Evolutionary conservation across 2,888 invertebrate genomes (phyloP), one percentile per base, ranked within the genome.

Genomic region (Eupithecia abbreviata): DNA sequence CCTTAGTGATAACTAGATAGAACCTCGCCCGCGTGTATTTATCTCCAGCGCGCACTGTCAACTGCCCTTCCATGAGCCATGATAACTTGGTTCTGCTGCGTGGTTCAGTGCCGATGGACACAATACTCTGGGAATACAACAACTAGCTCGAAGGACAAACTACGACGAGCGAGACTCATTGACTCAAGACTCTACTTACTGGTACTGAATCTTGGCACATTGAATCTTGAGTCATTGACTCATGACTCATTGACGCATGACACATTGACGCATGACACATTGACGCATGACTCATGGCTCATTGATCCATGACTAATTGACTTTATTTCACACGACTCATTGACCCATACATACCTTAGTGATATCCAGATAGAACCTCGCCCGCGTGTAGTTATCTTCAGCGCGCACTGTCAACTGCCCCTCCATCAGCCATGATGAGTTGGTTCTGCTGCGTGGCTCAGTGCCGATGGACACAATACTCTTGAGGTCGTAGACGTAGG

Each of bases 361-460:
- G 10, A 90, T 87, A 15, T 90, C 89, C 75, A 95, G 67, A 4
- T 84, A 83, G 4, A 91, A 82, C 2, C 93, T 82, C 0, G 90
- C 90, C 69, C 85, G 89, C 0, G 90, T 91, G 18, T 84, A 91
- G 77, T 92, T 93, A 69, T 93, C 92, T 15, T 89, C 90, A 0
- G 89, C 89, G 2, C 90, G 88, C 0, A 91, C 85, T 0, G 82
- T 76, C 0, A 95, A 76, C 9, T 87, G 85, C 0, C 91, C 94
- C 1, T 90, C 91, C 55, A 95, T 68, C 0, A 89, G 87, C 94
- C 94, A 94, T 15, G 87, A 87, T 0, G 92, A 91, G 47, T 85
- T 85, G 30, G 86, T 88, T 47, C 87, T 88, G 2, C 83, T 85
- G 3, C 89, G 90, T 10, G 88, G 85, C 45, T 90, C 83, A 1